These are phyloP conservation scores for Syngnathus typhle DNA, from an alignment of 2,113 vertebrate species.

Conservation along the genomic window DNA sequence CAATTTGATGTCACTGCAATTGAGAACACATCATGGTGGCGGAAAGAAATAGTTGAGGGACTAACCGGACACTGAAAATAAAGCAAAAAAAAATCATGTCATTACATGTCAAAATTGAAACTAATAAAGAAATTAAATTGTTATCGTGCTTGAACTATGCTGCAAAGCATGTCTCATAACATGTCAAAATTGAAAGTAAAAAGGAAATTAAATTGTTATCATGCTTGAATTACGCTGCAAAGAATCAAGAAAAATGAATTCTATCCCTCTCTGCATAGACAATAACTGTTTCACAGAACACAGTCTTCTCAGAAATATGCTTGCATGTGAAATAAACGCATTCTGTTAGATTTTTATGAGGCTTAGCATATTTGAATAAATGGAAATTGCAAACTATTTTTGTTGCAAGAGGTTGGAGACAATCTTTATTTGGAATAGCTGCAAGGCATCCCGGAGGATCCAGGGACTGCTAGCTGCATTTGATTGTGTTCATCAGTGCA, in stretches of 20 bases:
- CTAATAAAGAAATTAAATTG: no score
- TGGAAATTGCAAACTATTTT: constrained; percentile 27
- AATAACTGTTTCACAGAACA: background rate
- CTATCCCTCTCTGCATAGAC: background rate
- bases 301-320: background rate
- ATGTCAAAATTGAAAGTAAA: no score
- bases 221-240: no score
- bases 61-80: no score
- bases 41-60: no score
- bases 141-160: no score
- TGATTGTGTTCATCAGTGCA: constrained; percentile 44
- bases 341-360: background rate
- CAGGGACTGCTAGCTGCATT: constrained; percentile 27
- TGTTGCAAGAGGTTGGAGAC: constrained; percentile 22
- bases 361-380: constrained; percentile 19
- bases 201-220: no score
- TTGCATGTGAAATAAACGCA: background rate
- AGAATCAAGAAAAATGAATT: background rate
- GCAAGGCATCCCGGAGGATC: constrained; percentile 45
- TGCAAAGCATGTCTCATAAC: no score
- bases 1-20: no score
- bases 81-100: no score
- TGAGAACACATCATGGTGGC: no score
- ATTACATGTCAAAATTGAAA: no score
- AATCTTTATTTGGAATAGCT: constrained; percentile 37